Conservation (phyloP, 2,888 invertebrate species). For the Electrophaes corylata region DNA sequence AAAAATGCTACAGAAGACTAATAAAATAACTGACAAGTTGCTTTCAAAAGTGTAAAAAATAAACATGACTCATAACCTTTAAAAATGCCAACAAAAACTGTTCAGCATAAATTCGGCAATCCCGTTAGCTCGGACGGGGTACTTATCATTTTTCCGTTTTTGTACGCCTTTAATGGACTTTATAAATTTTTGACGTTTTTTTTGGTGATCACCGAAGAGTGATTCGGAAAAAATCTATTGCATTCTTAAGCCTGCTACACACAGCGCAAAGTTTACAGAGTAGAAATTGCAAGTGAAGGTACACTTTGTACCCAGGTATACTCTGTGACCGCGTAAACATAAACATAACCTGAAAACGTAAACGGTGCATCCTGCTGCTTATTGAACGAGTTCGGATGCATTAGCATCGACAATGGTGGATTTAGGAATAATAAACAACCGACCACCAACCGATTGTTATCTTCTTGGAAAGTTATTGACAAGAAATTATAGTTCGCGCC, state of each 20-base stretch:
- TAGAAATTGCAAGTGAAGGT: background rate
- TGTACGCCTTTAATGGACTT: conserved; percentile 74
- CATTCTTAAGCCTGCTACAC: background rate
- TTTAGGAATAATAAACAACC: conserved; percentile 10
- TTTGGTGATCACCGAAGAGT: conserved; percentile 44
- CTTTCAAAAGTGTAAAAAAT: conserved; percentile 19
- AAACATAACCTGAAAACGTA: conserved; percentile 25
- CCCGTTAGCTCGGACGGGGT: conserved; percentile 60
- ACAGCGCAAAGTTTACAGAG: background rate
- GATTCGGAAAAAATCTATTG: conserved; percentile 16
- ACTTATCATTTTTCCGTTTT: conserved; percentile 62
- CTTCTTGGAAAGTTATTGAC: background rate
- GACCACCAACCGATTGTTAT: conserved; percentile 3
- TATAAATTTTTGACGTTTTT: conserved; percentile 78
- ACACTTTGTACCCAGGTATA: no score
- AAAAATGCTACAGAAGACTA: background rate
- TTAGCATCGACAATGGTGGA: conserved; percentile 45
- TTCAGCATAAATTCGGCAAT: conserved; percentile 54
- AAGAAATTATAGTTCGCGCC: background rate
- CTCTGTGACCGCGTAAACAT: conserved; percentile 25
- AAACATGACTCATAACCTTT: conserved; percentile 4
- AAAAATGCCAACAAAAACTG: conserved; percentile 36
- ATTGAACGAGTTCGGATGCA: conserved; percentile 51
- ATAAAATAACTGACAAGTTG: conserved; percentile 28
- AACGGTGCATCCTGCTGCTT: conserved; percentile 47